Conservation (phyloP, 2,888 invertebrate species). For the Meiosimyza decipiens region DNA sequence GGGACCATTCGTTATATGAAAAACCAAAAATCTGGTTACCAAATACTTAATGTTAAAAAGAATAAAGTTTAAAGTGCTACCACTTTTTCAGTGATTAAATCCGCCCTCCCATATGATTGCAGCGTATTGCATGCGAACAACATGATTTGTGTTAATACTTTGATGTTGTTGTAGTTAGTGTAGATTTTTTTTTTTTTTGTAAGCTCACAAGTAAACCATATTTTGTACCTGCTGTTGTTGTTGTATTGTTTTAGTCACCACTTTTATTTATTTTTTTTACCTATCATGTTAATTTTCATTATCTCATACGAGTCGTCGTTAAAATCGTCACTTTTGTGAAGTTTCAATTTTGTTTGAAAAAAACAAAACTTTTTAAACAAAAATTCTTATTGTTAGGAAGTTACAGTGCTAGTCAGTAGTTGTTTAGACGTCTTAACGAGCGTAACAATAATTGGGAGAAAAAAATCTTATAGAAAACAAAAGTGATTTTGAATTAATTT, state of each 20-base stretch:
- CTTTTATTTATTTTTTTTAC: slow-evolving; percentile 16
- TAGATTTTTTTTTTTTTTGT: slow-evolving; percentile 20
- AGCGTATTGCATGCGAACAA: slow-evolving; percentile 54
- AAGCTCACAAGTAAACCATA: slow-evolving; percentile 36
- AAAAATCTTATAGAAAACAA: background rate
- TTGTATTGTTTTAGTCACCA: slow-evolving; percentile 30
- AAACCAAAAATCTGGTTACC: too few relatives aligned
- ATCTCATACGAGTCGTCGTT: slow-evolving; percentile 52
- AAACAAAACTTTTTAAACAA: slow-evolving; percentile 47
- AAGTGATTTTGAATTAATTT: slow-evolving; percentile 10
- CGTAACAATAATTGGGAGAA: background rate
- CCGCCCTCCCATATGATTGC: slow-evolving; percentile 57
- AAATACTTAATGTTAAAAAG: too few relatives aligned
- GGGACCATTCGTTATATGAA: too few relatives aligned
- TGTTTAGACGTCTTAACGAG: slow-evolving; percentile 57
- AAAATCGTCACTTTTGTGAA: slow-evolving; percentile 42
- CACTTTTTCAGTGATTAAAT: slow-evolving; percentile 25
- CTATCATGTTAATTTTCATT: slow-evolving; percentile 59
- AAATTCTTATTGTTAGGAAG: slow-evolving; percentile 56
- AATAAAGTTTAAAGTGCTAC: too few relatives aligned
- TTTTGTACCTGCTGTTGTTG: slow-evolving; percentile 34
- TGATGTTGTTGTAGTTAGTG: slow-evolving; percentile 40
- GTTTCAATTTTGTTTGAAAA: slow-evolving; percentile 48
- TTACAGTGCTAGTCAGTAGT: slow-evolving; percentile 56
- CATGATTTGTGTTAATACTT: slow-evolving; percentile 40